phyloP scores from a whole-genome alignment of 2,113 vertebrate species.

The Sebastes schlegelii region DNA sequence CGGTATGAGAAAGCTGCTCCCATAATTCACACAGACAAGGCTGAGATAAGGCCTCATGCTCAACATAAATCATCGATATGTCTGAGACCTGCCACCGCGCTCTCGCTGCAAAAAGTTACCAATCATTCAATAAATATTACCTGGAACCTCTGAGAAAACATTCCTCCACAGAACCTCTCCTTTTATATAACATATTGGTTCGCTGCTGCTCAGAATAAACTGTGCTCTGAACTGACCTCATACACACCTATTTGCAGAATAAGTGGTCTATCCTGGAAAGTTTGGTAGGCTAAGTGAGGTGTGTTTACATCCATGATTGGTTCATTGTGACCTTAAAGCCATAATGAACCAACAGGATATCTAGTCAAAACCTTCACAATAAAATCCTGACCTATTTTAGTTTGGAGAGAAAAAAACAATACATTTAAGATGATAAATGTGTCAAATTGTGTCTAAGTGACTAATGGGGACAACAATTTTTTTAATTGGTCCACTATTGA shows the following conservation, averaged over 20 bases:
- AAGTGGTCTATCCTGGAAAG: not conserved
- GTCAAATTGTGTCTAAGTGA: too few species aligned
- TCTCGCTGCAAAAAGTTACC: slow-evolving; percentile 12
- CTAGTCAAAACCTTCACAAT: not conserved
- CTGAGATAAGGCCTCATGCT: slow-evolving; percentile 43
- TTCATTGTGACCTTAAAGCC: too few species aligned
- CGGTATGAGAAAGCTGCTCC: slow-evolving; percentile 51
- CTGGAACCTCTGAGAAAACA: slow-evolving; percentile 13
- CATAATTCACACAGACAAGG: slow-evolving; percentile 71
- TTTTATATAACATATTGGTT: not conserved
- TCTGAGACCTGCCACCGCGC: slow-evolving; percentile 27
- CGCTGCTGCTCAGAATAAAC: not conserved
- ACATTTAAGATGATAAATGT: not conserved
- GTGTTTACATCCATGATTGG: not conserved
- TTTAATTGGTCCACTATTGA: too few species aligned
- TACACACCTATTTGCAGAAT: not conserved
- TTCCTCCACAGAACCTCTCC: not conserved
- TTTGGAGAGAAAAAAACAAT: not conserved
- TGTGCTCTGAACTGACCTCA: not conserved
- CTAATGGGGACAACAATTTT: too few species aligned
- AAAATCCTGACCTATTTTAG: not conserved
- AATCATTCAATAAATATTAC: slow-evolving; percentile 32
- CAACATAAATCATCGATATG: slow-evolving; percentile 63
- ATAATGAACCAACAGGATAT: not conserved
- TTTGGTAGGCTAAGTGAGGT: not conserved